Evolutionary conservation across 2,888 invertebrate species (phyloP), one percentile per base, ranked within the genome.

Genomic region (Cheilosia impressa): DNA sequence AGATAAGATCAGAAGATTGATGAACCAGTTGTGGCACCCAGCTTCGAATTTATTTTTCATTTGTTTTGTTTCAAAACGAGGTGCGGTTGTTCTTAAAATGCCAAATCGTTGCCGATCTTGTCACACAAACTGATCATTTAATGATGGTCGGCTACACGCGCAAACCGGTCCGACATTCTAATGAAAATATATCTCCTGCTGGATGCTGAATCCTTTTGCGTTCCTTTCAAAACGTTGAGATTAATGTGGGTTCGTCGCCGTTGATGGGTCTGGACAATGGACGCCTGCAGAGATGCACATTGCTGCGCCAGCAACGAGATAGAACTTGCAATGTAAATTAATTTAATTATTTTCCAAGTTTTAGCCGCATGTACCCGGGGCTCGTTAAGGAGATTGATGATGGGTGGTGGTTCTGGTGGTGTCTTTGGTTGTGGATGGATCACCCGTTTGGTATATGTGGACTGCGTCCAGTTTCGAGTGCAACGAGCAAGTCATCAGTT

Each of bases 121-220:
- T 77, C 77, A 77, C 68, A 77, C 77, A 77, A 69, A 77, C 77
- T 62, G 77, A 77, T 69, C 77, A 55, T 77, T 77, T 77, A 77
- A 77, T 69, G 77, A 69, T 69, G 53, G 27, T 77, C 45, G 34
- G n/a, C 43, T 19, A 7, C 4, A 27, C 6, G 17, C 24, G 19
- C 24, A 43, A 58, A 77, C 77, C 77, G 77, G 68, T 77, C 27
- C n/a, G 53, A 19, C 34, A 15, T 77, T 77, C 77, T 77, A 77
- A 77, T 62, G 62, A 55, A 68, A 68, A 53, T 50, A 57, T 60
- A 60, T 62, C 60, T 66, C 58, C 53, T 53, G 17, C 43, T 45
- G 22, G 47, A 66, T 62, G n/a, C n/a, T n/a, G n/a, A n/a, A n/a
- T n/a, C n/a, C 68, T 69, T 53, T 76, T 62, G 7, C 27, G 45